Evolutionary conservation across 2,888 invertebrate species (phyloP).

Genomic region (Oxystoma pomonae): DNA sequence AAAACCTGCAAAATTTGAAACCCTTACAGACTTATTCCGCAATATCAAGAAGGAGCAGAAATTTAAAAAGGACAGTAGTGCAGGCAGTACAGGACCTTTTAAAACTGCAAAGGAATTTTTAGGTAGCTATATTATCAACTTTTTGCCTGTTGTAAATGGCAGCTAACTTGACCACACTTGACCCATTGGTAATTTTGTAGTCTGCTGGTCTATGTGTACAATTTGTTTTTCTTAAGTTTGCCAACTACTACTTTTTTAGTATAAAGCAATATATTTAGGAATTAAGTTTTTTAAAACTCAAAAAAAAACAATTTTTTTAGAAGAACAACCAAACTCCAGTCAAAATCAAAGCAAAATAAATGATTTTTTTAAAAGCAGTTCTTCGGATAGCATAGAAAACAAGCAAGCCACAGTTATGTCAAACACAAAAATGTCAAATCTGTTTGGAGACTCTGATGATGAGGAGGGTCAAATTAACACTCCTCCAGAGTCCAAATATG

Average conservation of each 20-base stretch:
- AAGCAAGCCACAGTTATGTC: neutral
- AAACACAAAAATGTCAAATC: constrained; percentile 11
- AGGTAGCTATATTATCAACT: constrained; percentile 6
- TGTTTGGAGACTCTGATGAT: constrained; percentile 24
- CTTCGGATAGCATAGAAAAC: constrained; percentile 1
- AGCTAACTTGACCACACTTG: neutral
- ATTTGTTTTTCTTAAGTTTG: neutral
- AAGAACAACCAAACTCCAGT: constrained; percentile 10
- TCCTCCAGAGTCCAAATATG: no score
- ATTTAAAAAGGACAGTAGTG: constrained; percentile 16
- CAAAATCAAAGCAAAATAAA: constrained; percentile 19
- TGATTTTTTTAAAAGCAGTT: constrained; percentile 18
- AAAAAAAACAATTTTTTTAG: no score
- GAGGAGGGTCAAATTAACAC: constrained; percentile 16
- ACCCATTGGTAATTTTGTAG: neutral
- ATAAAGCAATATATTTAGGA: neutral
- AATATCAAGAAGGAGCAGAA: constrained; percentile 43
- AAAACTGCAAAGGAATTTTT: constrained; percentile 28
- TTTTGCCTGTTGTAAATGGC: neutral
- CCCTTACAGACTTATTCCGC: constrained; percentile 51
- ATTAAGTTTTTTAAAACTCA: no score
- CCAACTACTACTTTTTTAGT: neutral
- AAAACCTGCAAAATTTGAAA: constrained; percentile 48
- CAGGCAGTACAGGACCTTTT: constrained; percentile 18
- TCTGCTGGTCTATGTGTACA: neutral